Percentiles rank a stretch among this genome's conserved stretches.
These are phyloP conservation scores for Apamea crenata DNA, from an alignment of 2,888 invertebrate genomes.

Conservation along the genomic window DNA sequence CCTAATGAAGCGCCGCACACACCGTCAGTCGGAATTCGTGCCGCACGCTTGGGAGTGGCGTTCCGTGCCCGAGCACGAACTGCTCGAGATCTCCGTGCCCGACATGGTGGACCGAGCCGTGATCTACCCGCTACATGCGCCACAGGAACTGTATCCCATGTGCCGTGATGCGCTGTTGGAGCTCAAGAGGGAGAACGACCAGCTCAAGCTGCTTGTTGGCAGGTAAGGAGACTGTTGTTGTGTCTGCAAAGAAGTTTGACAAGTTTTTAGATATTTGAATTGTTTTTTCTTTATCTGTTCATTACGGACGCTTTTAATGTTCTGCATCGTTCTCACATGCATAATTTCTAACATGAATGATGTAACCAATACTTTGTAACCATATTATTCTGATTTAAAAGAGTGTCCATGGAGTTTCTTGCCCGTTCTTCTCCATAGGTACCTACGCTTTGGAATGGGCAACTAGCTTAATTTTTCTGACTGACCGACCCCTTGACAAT, in stretches of 20 bases:
- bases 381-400: too few relatives aligned
- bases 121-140: slow-evolving; percentile 84
- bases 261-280: too few relatives aligned
- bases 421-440: too few relatives aligned
- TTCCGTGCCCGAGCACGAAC: slow-evolving; percentile 79
- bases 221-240: slow-evolving; percentile 69
- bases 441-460: too few relatives aligned
- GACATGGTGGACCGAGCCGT: slow-evolving; percentile 79
- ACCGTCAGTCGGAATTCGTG: slow-evolving; percentile 75
- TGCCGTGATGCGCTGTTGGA: slow-evolving; percentile 72
- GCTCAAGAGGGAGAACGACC: slow-evolving; percentile 79
- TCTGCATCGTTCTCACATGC: too few relatives aligned
- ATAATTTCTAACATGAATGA: too few relatives aligned
- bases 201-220: slow-evolving; percentile 76
- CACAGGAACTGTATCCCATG: slow-evolving; percentile 78
- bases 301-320: too few relatives aligned
- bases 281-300: too few relatives aligned
- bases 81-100: slow-evolving; percentile 80
- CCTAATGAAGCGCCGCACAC: slow-evolving; percentile 80
- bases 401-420: too few relatives aligned
- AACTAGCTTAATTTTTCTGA: too few relatives aligned
- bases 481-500: too few relatives aligned
- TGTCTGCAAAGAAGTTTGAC: not conserved
- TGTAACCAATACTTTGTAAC: too few relatives aligned
- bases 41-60: slow-evolving; percentile 84